Base-by-base conservation (phyloP, 2,113 vertebrate species). In the Onychorhynchus coronatus region DNA sequence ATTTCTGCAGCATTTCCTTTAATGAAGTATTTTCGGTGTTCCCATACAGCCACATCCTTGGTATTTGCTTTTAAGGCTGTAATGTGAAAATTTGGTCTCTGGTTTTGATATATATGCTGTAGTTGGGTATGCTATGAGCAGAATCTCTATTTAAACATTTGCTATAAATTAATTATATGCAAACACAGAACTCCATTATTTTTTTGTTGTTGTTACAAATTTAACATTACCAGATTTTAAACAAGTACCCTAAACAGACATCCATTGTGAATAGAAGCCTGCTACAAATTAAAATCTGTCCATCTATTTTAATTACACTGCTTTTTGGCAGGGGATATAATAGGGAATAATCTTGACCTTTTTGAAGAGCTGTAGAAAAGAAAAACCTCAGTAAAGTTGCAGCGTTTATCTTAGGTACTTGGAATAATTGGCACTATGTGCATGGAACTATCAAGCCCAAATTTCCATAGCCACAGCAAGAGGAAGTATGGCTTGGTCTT, bases 141-240 rank as follows among this genome's bases (percentile, higher is more conserved):
- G 80, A 95, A 93, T 97, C 62, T 75, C 53, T 88, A 93, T 94
- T 96, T 90, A 90, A 91, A 93, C 87, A 91, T 97, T 96, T 97
- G 96, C 96, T 93, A 91, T 97, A 94, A 97, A 96, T 97, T 96
- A 96, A 96, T 97, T 93, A 75, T 70, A 83, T 82, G 88, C 97
- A 97, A 97, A 95, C 89, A 91, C 82, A 93, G 53, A 89, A 91
- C 79, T 82, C 81, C 62, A 89, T 95, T 95, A 82, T 97, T 86
- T 97, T 96, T 61, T 91, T 95, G 91, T 91, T 97, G 87, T 96
- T 97, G 89, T 95, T 96, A 73, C 89, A 95, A 93, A 97, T 93
- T 94, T 94, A 97, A 97, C 76, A 63, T 95, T 94, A 95, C 92
- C 93, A 94, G 91, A 93, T 97, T 97, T 97, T 96, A 93, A 95